phyloP scores from a whole-genome alignment of 1,140 invertebrate species.

The Eupristina koningsbergeri region DNA sequence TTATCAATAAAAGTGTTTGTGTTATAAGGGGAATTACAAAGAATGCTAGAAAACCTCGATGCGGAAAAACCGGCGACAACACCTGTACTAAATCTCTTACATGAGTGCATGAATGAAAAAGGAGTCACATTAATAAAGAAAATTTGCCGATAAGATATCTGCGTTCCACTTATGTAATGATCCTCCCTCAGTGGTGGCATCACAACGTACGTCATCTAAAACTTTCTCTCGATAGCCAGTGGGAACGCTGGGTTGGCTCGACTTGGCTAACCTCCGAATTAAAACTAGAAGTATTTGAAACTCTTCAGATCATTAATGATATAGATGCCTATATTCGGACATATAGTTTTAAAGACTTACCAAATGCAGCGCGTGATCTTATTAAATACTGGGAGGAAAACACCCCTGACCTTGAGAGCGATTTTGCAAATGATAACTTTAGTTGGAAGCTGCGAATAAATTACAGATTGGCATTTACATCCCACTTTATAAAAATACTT shows the following conservation, averaged over 20 bases:
- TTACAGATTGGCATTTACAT: conserved; percentile 13
- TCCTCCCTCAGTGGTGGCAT: neutral
- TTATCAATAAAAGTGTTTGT: too few species aligned
- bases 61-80: neutral
- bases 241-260: conserved; percentile 69
- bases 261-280: conserved; percentile 62
- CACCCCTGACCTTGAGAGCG: neutral
- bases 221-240: conserved; percentile 61
- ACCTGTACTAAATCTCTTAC: neutral
- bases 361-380: neutral
- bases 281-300: neutral
- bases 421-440: neutral
- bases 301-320: neutral
- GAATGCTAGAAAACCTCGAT: neutral
- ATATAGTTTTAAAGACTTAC: neutral
- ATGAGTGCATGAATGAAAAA: neutral
- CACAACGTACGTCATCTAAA: neutral
- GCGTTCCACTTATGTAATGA: conserved; percentile 13
- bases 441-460: neutral
- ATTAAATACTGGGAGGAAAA: conserved; percentile 17
- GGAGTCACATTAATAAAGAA: neutral
- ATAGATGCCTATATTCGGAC: neutral
- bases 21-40: conserved; percentile 20
- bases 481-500: neutral
- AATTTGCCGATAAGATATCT: conserved; percentile 3